Evolutionary conservation across 2,888 invertebrate species (phyloP), one percentile per base, ranked within the genome.

Genomic region (Nycteola revayana): DNA sequence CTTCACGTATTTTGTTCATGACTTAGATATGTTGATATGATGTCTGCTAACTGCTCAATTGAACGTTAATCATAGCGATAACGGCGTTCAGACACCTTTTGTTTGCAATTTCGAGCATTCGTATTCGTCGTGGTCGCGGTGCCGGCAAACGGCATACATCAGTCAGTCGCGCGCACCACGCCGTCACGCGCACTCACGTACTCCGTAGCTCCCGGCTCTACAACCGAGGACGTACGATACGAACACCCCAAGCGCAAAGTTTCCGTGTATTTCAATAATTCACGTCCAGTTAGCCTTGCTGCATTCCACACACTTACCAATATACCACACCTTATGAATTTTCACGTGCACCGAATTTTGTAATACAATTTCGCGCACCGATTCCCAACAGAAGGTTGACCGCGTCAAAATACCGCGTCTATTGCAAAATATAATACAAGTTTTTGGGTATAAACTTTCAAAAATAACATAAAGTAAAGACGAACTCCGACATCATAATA

Each of bases 271-370:
- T 63, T 71, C 55, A 62, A n/a, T 59, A 61, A 42, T 41, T 55
- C 57, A 48, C 55, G 57, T 59, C 50, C 59, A 48, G 46, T 31
- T 40, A 71, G 57, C 69, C 68, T 72, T 68, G 74, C 60, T 56
- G 61, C 65, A 55, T 62, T 58, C 61, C 59, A 62, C 46, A 14
- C 14, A 14, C 5, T 14, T 14, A 2, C 14, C 2, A 2, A 14
- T 14, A n/a, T n/a, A n/a, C n/a, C n/a, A n/a, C n/a, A n/a, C 14
- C 14, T 14, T 5, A 14, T 5, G 58, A 35, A 49, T 60, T 64
- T 61, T 62, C 63, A 60, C 64, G 59, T 63, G 62, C 66, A 57
- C 61, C 50, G 63, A 66, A 72, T 84, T 81, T 80, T 69, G 79
- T 75, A 83, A 81, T 55, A 59, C 40, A 43, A 64, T 54, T 63